Evolutionary conservation across 1,140 invertebrate genomes (phyloP), one percentile per base, ranked within the genome.

Genomic region (Papilio helenus): DNA sequence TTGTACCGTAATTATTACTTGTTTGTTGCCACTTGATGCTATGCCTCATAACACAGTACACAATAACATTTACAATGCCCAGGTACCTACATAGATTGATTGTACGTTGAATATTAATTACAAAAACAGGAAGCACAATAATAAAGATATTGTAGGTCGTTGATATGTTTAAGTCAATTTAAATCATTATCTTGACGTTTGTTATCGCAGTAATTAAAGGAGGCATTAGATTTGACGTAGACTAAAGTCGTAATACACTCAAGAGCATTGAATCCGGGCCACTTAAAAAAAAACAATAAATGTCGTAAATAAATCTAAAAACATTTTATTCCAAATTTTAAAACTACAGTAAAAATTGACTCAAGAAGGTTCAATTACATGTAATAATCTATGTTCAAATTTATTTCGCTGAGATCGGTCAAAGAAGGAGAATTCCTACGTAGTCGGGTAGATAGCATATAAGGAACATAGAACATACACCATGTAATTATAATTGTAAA

Each of bases 51-150:
- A 4, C 12, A 55, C 51, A 55, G 18, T 20, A 55, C 51, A 55
- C 16, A 55, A 20, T 61, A 61, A 61, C 58, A 61, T 58, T 61
- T 61, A 12, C 20, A 61, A 61, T 61, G 58, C n/a, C n/a, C 18
- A 26, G 12, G 58, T 49, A 58, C 55, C 55, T 58, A 23, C 55
- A 2, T 26, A 7, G 8, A 61, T 61, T 61, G 55, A 23, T 23
- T 12, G 23, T 26, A 23, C 23, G 23, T 16, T 10, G 58, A 61
- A 61, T 61, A 61, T 23, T 61, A 61, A 61, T 61, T 61, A 29
- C 2, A 61, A 61, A 26, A 61, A 61, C 23, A 61, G 58, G 58
- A 61, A 61, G 58, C 23, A 61, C 10, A n/a, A n/a, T 55, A 20
- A 55, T 55, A 55, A 16, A 55, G 16, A 55, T 55, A 14, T 20